These are phyloP conservation scores for Anthoscopus minutus DNA, from an alignment of 2,113 vertebrate species.

Conservation along the genomic window DNA sequence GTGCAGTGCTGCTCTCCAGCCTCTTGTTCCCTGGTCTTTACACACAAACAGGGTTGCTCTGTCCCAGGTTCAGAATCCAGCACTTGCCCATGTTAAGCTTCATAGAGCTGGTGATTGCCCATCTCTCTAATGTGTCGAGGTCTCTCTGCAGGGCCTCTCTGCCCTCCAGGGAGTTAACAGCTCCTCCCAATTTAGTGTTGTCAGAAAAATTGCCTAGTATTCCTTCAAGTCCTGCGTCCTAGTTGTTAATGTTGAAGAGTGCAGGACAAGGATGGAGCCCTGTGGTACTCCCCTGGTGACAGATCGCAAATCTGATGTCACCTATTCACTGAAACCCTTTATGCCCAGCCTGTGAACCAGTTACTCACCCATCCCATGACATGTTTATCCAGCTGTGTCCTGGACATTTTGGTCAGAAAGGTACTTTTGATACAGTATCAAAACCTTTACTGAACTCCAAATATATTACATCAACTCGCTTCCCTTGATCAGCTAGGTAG, in stretches of 20 bases:
- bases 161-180: not conserved
- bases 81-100: not conserved
- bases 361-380: not conserved
- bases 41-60: not conserved
- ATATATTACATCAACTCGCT: not conserved
- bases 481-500: not conserved
- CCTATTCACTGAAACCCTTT: not conserved
- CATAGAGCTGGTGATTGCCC: not conserved
- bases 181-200: not conserved
- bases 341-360: not conserved
- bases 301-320: not conserved
- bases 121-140: rapidly evolving
- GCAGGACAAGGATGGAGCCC: not conserved
- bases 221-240: not conserved
- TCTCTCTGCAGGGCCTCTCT: not conserved
- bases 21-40: not conserved
- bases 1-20: not conserved
- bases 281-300: not conserved
- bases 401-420: not conserved
- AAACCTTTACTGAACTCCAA: not conserved
- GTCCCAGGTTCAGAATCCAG: not conserved
- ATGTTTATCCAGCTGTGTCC: not conserved
- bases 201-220: not conserved
- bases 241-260: not conserved
- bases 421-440: not conserved